A percentile compares a stretch with the other conserved stretches of the same genome.
Evolutionary conservation across 2,888 invertebrate species (phyloP).

Genomic region (Campoletis raptor): DNA sequence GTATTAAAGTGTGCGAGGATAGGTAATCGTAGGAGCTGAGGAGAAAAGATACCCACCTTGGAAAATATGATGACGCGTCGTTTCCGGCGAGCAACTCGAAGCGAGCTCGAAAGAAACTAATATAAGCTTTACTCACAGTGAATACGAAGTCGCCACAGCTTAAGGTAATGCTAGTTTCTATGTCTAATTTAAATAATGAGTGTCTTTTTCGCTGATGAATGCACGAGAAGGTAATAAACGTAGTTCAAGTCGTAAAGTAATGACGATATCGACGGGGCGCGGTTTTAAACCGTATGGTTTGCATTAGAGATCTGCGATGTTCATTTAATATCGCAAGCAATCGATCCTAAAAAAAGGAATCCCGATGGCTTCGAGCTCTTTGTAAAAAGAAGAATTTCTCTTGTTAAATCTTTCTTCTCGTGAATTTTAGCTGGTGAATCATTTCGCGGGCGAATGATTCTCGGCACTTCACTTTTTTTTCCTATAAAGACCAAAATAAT

Average conservation of each 20-base stretch:
- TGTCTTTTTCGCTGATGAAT: constrained; percentile 37
- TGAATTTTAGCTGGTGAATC: constrained; percentile 34
- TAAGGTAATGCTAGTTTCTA: constrained; percentile 25
- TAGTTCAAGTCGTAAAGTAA: constrained; percentile 23
- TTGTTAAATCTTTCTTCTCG: neutral
- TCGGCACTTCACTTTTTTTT: constrained; percentile 20
- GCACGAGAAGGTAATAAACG: constrained; percentile 13
- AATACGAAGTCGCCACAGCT: constrained; percentile 30
- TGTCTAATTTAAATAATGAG: constrained; percentile 59
- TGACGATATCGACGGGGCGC: constrained; percentile 33
- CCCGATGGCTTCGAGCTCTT: neutral
- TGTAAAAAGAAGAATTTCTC: neutral
- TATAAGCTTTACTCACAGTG: constrained; percentile 17
- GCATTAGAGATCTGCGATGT: neutral
- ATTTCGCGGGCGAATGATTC: constrained; percentile 49
- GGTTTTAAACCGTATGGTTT: constrained; percentile 1
- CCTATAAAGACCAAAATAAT: constrained; percentile 36
- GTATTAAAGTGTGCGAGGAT: constrained; percentile 18
- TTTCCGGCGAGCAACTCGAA: constrained; percentile 46
- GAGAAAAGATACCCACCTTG: constrained; percentile 28
- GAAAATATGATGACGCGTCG: constrained; percentile 58
- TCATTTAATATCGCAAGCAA: neutral
- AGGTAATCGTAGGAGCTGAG: constrained; percentile 43
- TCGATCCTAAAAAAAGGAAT: neutral
- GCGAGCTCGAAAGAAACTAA: constrained; percentile 26